phyloP scores from a whole-genome alignment of 2,113 vertebrate species.

The Notiomystis cincta region DNA sequence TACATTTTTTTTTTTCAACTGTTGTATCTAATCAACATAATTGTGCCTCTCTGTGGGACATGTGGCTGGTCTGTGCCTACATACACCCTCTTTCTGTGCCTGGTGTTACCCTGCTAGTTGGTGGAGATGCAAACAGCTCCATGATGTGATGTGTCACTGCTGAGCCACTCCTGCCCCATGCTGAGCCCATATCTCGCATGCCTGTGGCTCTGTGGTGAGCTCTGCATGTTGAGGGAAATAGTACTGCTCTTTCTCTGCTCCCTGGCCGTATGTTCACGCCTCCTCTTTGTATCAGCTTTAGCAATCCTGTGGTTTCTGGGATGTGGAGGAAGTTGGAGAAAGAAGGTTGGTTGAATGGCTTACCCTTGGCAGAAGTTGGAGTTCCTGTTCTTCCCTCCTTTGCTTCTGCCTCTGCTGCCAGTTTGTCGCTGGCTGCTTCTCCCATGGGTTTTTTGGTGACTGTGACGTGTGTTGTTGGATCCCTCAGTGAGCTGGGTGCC shows the following conservation, averaged over 20 bases:
- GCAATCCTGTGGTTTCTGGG: neutral
- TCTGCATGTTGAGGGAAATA: neutral
- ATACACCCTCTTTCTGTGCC: neutral
- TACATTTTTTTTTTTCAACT: no score
- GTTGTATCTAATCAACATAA: neutral
- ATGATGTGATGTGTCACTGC: neutral
- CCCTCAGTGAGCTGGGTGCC: neutral
- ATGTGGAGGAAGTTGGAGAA: slow-evolving; percentile 20
- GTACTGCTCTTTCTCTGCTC: neutral
- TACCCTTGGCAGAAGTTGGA: slow-evolving; percentile 3
- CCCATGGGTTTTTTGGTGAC: neutral
- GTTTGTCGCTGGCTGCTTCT: neutral
- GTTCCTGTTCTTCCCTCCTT: slow-evolving; percentile 1
- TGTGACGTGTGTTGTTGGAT: neutral
- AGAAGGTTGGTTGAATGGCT: neutral
- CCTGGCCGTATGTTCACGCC: neutral
- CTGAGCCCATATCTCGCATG: neutral
- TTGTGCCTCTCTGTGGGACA: neutral
- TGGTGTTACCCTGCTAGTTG: neutral
- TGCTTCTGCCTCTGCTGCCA: neutral
- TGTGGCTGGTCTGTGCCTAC: neutral
- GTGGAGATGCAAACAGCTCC: neutral
- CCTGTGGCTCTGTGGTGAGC: neutral
- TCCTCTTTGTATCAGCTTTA: neutral
- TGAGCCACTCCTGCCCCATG: neutral